Evolutionary conservation across 2,797 vertebrate species (phyloP).

Genomic region (Amazona finschi): DNA sequence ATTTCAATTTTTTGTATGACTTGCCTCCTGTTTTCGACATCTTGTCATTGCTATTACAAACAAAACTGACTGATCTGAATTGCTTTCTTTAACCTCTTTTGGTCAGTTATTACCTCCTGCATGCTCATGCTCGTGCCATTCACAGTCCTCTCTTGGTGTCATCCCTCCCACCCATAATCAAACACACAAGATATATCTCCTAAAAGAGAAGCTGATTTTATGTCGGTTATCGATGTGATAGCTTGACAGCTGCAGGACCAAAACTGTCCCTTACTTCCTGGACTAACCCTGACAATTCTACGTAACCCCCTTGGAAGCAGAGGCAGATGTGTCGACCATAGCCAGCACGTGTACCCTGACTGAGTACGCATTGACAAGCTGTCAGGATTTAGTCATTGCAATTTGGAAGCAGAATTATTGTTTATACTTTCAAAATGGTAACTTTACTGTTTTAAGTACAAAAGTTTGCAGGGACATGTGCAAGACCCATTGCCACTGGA

Average conservation of each 20-base stretch:
- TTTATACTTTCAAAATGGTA: neutral
- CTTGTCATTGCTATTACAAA: neutral
- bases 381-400: neutral
- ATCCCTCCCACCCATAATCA: neutral
- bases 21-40: neutral
- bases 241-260: neutral
- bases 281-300: neutral
- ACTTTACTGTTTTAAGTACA: neutral
- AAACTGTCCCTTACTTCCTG: neutral
- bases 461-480: neutral
- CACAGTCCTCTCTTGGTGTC: neutral
- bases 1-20: neutral
- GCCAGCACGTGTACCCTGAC: rapidly evolving
- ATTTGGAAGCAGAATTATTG: neutral
- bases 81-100: neutral
- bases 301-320: neutral
- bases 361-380: neutral
- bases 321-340: neutral
- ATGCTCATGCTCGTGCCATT: neutral
- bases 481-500: neutral
- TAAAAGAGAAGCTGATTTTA: neutral
- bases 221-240: neutral
- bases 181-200: neutral
- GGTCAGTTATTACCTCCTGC: neutral
- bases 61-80: neutral